Evolutionary conservation across 2,797 vertebrate genomes (phyloP).

Genomic region (Pteropus rufus): DNA sequence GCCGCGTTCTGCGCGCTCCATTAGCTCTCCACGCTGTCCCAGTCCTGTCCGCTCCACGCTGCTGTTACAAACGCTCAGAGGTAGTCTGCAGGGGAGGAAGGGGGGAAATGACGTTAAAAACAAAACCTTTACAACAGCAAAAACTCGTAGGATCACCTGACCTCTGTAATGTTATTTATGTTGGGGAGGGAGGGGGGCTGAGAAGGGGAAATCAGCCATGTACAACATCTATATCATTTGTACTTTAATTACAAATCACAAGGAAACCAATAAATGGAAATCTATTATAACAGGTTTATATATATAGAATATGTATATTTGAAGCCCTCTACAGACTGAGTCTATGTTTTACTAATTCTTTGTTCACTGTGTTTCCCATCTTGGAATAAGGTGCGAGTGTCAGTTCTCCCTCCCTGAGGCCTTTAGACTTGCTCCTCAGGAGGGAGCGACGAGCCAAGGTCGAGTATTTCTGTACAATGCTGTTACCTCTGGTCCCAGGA

Average conservation of each 20-base stretch:
- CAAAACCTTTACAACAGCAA: conserved; percentile 60
- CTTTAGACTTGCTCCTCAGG: conserved; percentile 49
- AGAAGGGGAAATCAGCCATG: conserved; percentile 66
- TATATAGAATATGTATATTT: conserved; percentile 79
- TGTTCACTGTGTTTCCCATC: conserved; percentile 75
- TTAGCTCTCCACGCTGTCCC: conserved; percentile 59
- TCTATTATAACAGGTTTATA: conserved; percentile 73
- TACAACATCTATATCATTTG: conserved; percentile 73
- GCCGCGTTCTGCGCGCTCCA: conserved; percentile 26
- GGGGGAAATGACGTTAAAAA: conserved; percentile 56
- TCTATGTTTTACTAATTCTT: conserved; percentile 79
- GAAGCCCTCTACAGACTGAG: conserved; percentile 77
- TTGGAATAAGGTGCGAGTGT: conserved; percentile 68
- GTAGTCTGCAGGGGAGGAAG: conserved; percentile 73
- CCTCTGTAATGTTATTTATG: conserved; percentile 72
- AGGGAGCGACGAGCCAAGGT: conserved; percentile 34
- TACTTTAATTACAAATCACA: conserved; percentile 71
- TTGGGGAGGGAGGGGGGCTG: conserved; percentile 66
- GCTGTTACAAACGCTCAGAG: conserved; percentile 62
- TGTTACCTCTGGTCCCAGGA: conserved; percentile 76
- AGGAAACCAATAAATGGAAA: conserved; percentile 65
- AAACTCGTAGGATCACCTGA: conserved; percentile 68
- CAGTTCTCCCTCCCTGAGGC: conserved; percentile 61
- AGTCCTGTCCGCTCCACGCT: conserved; percentile 65
- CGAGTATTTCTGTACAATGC: conserved; percentile 69